A percentile compares a stretch with the other conserved stretches of the same genome.
phyloP scores from a whole-genome alignment of 2,113 vertebrate genomes.

The Lagenorhynchus albirostris region DNA sequence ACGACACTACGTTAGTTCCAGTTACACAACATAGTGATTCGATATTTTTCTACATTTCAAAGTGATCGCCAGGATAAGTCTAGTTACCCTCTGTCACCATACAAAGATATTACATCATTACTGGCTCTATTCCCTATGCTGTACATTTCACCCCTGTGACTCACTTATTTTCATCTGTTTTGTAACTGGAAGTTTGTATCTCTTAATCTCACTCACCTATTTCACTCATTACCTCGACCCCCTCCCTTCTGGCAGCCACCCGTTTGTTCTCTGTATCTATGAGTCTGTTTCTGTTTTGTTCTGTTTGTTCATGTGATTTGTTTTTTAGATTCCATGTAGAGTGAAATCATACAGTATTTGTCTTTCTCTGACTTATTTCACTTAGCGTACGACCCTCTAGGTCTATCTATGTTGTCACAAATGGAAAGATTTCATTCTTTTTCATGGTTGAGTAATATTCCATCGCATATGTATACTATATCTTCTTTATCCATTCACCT shows the following conservation, averaged over 20 bases:
- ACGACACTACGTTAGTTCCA: neutral
- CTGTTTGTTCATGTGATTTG: rapidly evolving
- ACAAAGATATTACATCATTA: neutral
- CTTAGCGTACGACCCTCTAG: neutral
- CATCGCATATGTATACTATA: neutral
- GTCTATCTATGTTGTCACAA: neutral
- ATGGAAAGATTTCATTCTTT: neutral
- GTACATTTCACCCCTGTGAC: no score
- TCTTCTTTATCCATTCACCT: neutral
- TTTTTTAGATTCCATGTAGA: neutral
- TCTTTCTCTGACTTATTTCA: neutral
- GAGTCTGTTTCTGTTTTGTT: neutral
- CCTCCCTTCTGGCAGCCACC: neutral
- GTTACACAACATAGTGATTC: neutral
- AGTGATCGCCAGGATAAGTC: neutral
- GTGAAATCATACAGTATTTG: neutral
- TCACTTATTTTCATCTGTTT: neutral
- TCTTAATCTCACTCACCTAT: neutral
- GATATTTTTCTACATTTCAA: neutral
- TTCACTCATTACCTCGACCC: neutral
- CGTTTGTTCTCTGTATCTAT: neutral
- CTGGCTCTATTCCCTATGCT: neutral
- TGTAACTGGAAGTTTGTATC: neutral
- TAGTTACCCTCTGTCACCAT: neutral
- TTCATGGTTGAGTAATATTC: neutral